Percentiles rank a stretch among this genome's conserved stretches.
phyloP scores from a whole-genome alignment of 1,140 invertebrate species.

The Bombus breviceps region DNA sequence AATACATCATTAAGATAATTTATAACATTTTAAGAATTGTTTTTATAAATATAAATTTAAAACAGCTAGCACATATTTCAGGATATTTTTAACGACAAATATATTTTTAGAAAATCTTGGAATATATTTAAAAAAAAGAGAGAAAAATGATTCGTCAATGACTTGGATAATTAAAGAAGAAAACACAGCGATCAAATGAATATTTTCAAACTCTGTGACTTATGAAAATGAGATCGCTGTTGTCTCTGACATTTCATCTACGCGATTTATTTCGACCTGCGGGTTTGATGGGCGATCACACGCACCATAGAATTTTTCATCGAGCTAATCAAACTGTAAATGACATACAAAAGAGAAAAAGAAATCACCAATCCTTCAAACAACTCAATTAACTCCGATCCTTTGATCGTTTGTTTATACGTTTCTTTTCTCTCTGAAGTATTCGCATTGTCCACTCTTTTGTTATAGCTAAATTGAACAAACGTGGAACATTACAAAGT shows the following conservation, averaged over 20 bases:
- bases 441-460: too few relatives aligned
- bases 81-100: too few relatives aligned
- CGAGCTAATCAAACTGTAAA: not conserved
- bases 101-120: not conserved
- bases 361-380: not conserved
- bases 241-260: not conserved
- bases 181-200: not conserved
- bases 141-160: not conserved
- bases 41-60: too few relatives aligned
- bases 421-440: not conserved
- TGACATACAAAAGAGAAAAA: not conserved
- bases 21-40: too few relatives aligned
- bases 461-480: too few relatives aligned
- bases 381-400: too few relatives aligned
- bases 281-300: not conserved
- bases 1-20: too few relatives aligned
- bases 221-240: not conserved
- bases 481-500: too few relatives aligned
- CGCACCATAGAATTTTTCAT: not conserved
- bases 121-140: not conserved
- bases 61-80: too few relatives aligned
- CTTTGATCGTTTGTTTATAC: not conserved
- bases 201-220: not conserved
- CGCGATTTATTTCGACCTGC: not conserved
- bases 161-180: not conserved